Evolutionary conservation across 2,888 invertebrate species (phyloP).

Genomic region (Coremacera marginata): DNA sequence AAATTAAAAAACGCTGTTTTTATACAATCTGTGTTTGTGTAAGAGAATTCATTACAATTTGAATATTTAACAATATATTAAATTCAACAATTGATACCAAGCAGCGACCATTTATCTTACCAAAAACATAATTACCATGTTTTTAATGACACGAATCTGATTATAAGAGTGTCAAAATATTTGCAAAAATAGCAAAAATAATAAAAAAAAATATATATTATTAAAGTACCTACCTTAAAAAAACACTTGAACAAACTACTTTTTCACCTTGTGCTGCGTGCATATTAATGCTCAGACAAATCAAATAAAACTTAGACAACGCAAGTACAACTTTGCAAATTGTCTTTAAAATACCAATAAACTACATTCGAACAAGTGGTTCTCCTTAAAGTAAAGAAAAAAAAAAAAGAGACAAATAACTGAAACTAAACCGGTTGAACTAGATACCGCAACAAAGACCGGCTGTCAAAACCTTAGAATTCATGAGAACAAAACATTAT

Average conservation of each 20-base stretch:
- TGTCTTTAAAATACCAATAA: neutral
- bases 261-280: neutral
- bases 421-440: constrained; percentile 7
- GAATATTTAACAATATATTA: no score
- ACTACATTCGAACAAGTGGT: constrained; percentile 17
- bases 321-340: neutral
- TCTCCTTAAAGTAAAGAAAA: constrained; percentile 30
- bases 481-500: no score
- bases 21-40: no score
- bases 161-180: no score
- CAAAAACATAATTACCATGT: no score
- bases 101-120: no score
- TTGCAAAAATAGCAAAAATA: no score
- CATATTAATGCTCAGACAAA: neutral
- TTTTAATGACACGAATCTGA: no score
- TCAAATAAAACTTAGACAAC: neutral
- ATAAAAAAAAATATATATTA: no score
- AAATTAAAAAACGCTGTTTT: no score
- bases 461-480: neutral
- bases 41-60: no score
- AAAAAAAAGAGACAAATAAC: constrained; percentile 15
- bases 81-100: no score
- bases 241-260: neutral
- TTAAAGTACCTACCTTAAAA: neutral
- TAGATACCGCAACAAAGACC: neutral